A percentile compares a stretch with the other conserved stretches of the same genome.
Evolutionary conservation across 1,140 invertebrate species (phyloP).

Genomic region (Drosophila teissieri): DNA sequence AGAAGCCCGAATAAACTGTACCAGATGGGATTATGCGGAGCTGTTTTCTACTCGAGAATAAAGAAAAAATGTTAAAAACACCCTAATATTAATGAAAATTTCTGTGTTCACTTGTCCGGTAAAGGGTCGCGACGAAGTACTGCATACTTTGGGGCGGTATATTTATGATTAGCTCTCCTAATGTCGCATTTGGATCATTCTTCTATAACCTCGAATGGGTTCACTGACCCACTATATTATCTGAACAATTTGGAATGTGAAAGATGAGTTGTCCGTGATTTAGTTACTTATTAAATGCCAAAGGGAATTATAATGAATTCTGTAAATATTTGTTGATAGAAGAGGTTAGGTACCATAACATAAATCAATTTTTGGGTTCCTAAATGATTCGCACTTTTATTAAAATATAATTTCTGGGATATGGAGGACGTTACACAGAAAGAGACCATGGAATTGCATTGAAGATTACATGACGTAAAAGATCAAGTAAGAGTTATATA

Average conservation of each 20-base stretch:
- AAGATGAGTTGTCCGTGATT: no score
- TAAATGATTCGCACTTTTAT: constrained; percentile 6
- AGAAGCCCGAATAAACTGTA: constrained; percentile 68
- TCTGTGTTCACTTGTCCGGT: background rate
- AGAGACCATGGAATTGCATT: constrained; percentile 41
- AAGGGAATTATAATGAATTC: no score
- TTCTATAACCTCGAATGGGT: background rate
- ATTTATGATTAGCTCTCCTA: no score
- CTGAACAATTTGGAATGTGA: no score
- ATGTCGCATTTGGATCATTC: no score
- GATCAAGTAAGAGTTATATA: constrained; percentile 11
- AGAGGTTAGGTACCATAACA: background rate
- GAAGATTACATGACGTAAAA: constrained; percentile 7
- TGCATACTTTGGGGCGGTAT: background rate
- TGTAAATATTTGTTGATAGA: no score
- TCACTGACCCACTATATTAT: background rate
- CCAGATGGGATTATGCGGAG: constrained; percentile 60
- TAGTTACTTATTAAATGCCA: no score
- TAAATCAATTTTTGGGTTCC: background rate
- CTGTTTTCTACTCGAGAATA: constrained; percentile 78
- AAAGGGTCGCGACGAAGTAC: background rate
- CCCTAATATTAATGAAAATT: constrained; percentile 9
- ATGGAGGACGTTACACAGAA: constrained; percentile 25
- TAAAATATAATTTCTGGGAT: constrained; percentile 21
- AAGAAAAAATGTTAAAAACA: constrained; percentile 71